Conservation (phyloP, 2,888 invertebrate species). For the Drosophila vallismaia region DNA sequence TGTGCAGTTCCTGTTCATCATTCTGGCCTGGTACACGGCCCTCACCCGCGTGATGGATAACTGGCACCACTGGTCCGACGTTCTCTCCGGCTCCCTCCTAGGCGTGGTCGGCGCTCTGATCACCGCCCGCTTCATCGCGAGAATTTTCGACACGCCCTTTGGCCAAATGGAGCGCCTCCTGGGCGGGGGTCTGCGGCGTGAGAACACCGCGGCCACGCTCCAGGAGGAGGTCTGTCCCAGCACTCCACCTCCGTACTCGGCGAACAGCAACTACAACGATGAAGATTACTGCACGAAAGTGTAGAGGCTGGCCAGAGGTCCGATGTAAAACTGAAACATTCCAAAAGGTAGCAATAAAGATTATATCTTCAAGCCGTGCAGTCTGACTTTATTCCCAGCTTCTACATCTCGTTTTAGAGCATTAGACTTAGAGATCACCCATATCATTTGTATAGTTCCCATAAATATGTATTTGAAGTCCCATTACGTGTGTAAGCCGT, state of each 20-base stretch:
- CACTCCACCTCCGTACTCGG: slow-evolving; percentile 76
- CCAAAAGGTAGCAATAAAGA: slow-evolving; percentile 53
- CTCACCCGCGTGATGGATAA: slow-evolving; percentile 77
- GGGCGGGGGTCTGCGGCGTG: slow-evolving; percentile 44
- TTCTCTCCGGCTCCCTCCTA: slow-evolving; percentile 67
- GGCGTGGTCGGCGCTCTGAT: slow-evolving; percentile 70
- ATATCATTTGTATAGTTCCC: slow-evolving; percentile 32
- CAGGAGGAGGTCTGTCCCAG: slow-evolving; percentile 72
- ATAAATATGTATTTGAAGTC: slow-evolving; percentile 1
- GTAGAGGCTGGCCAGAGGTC: slow-evolving; percentile 17
- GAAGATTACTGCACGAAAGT: slow-evolving; percentile 80
- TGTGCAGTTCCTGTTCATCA: slow-evolving; percentile 86
- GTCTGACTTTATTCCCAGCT: slow-evolving; percentile 13
- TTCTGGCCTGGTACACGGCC: slow-evolving; percentile 80
- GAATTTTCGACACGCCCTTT: slow-evolving; percentile 47
- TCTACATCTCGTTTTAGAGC: slow-evolving; percentile 15
- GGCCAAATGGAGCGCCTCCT: slow-evolving; percentile 8
- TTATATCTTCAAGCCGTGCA: background rate
- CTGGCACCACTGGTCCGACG: slow-evolving; percentile 82
- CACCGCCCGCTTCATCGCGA: slow-evolving; percentile 68
- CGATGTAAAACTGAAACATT: slow-evolving; percentile 42
- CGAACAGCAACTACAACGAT: slow-evolving; percentile 53
- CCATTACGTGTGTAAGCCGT: slow-evolving; percentile 23
- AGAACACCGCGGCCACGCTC: slow-evolving; percentile 74
- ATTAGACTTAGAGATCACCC: slow-evolving; percentile 7